Evolutionary conservation across 2,797 vertebrate genomes (phyloP).

Genomic region (Sciurus vulgaris): DNA sequence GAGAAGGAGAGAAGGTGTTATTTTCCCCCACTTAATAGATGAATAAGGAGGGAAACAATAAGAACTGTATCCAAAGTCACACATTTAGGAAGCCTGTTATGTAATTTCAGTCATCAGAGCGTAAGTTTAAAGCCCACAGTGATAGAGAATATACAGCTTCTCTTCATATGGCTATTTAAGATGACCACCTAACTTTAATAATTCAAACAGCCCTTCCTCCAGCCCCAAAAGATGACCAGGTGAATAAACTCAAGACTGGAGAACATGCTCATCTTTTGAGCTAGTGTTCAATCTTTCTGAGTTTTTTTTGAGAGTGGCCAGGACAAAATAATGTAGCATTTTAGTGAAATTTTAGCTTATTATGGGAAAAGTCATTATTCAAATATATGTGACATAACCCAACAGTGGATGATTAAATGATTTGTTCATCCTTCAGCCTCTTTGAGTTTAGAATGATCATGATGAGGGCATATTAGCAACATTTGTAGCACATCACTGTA

Average conservation of each 20-base stretch:
- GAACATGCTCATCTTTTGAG: background rate
- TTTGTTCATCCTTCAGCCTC: background rate
- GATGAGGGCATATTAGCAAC: background rate
- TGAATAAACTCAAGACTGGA: slow-evolving; percentile 1
- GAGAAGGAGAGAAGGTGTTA: background rate
- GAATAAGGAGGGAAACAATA: background rate
- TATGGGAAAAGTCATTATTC: background rate
- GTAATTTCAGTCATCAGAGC: background rate
- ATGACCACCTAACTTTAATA: background rate
- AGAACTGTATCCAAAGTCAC: background rate
- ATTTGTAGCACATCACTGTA: background rate
- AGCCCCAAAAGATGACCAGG: background rate
- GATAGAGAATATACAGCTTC: background rate
- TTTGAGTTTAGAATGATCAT: slow-evolving; percentile 22
- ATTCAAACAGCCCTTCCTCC: background rate
- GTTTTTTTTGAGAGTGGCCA: background rate
- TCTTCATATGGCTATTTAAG: background rate
- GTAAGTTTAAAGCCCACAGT: background rate
- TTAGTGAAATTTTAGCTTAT: background rate
- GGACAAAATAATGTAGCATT: background rate
- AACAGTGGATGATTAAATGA: background rate
- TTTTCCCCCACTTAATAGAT: background rate
- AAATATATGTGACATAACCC: background rate
- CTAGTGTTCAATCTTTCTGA: background rate
- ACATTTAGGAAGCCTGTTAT: background rate